Evolutionary conservation across 2,888 invertebrate species (phyloP).

Genomic region (Entomobrya proxima): DNA sequence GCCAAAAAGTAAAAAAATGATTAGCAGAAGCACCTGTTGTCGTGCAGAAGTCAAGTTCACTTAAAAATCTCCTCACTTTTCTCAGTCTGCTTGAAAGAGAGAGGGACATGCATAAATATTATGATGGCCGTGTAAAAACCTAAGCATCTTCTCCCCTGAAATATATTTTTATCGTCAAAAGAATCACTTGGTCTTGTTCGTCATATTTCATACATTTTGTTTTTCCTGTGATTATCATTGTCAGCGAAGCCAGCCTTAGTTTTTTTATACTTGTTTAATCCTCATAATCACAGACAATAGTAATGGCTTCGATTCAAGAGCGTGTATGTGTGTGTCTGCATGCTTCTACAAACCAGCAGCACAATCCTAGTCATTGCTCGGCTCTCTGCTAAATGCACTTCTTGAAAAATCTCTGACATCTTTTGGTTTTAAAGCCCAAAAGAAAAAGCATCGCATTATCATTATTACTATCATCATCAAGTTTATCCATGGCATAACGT

Average conservation of each 20-base stretch:
- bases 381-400: constrained; percentile 4
- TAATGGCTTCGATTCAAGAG: constrained; percentile 34
- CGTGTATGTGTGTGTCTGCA: constrained; percentile 12
- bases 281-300: constrained; percentile 36
- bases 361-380: not conserved
- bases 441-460: constrained; percentile 12
- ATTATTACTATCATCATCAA: constrained; percentile 14
- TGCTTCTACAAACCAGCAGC: not conserved
- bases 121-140: too few relatives aligned
- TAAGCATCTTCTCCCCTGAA: not conserved
- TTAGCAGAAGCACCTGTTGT: constrained; percentile 68
- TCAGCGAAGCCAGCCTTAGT: constrained; percentile 55
- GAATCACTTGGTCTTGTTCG: constrained; percentile 42
- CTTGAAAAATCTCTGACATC: constrained; percentile 25
- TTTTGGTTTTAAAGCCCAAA: constrained; percentile 21
- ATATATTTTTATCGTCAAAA: constrained; percentile 41
- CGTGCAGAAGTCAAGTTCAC: constrained; percentile 67
- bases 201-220: constrained; percentile 55
- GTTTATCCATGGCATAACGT: constrained; percentile 44
- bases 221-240: constrained; percentile 70
- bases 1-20: constrained; percentile 59
- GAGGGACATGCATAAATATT: too few relatives aligned
- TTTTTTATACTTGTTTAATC: constrained; percentile 21
- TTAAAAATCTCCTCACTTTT: constrained; percentile 41
- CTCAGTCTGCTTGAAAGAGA: too few relatives aligned